Evolutionary conservation across 2,888 invertebrate genomes (phyloP).

Genomic region (Ischnura elegans): DNA sequence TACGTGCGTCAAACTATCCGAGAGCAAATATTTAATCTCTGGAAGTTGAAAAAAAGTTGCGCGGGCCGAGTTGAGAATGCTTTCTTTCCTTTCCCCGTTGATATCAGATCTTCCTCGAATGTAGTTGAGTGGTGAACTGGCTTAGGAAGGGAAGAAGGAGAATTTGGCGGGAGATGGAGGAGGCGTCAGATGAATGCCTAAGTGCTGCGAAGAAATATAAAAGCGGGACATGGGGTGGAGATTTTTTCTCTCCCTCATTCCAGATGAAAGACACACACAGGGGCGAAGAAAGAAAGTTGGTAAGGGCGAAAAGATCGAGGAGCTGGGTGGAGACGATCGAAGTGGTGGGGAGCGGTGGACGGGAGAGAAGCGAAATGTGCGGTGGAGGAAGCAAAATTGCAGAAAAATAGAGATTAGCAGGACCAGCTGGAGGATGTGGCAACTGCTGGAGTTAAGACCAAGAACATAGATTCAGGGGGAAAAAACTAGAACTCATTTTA

Average conservation of each 20-base stretch:
- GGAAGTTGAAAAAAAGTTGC: conserved; percentile 18
- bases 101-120: background rate
- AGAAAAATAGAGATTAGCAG: background rate
- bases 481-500: too few species aligned
- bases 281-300: conserved; percentile 50
- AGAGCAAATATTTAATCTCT: conserved; percentile 40
- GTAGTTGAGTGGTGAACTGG: background rate
- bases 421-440: too few species aligned
- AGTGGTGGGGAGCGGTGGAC: background rate
- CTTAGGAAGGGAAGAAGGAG: background rate
- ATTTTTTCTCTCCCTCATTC: conserved; percentile 31
- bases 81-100: background rate
- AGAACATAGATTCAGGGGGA: background rate
- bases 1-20: background rate
- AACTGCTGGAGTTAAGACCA: too few species aligned
- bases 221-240: conserved; percentile 1
- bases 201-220: conserved; percentile 34
- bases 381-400: too few species aligned
- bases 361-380: background rate
- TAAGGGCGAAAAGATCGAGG: conserved; percentile 25
- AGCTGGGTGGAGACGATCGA: background rate
- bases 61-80: background rate
- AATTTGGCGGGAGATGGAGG: background rate
- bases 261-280: conserved; percentile 57
- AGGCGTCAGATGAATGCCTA: conserved; percentile 49